A percentile compares a stretch with the other conserved stretches of the same genome.
Conservation (phyloP, 2,888 invertebrate genomes). For the Acleris literana region DNA sequence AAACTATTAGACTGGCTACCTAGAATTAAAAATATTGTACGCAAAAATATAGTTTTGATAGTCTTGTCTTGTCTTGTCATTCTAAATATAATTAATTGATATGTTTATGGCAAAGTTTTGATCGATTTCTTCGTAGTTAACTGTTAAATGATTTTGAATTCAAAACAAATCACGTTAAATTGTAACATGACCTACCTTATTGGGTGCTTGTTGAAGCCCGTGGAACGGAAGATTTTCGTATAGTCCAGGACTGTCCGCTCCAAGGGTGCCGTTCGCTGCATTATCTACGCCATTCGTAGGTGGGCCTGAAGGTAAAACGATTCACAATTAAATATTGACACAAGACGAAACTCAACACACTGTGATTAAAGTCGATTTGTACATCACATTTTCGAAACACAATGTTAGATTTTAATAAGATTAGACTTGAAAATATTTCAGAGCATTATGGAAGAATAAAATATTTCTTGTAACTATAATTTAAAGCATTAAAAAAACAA, state of each 20-base stretch:
- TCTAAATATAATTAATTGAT: too few relatives aligned
- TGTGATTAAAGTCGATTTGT: too few relatives aligned
- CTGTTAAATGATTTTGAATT: not conserved
- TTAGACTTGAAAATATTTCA: too few relatives aligned
- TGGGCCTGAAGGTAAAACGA: constrained; percentile 63
- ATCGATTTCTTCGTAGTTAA: constrained; percentile 6
- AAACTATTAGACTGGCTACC: not conserved
- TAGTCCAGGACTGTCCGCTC: constrained; percentile 92
- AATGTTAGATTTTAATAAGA: too few relatives aligned
- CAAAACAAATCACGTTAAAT: not conserved
- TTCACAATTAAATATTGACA: not conserved
- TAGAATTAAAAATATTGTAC: too few relatives aligned
- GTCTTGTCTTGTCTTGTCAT: too few relatives aligned
- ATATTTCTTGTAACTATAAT: too few relatives aligned
- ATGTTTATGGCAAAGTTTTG: not conserved
- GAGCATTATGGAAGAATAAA: too few relatives aligned
- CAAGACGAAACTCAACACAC: too few relatives aligned
- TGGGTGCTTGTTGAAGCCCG: constrained; percentile 95
- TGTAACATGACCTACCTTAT: constrained; percentile 87
- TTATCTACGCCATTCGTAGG: constrained; percentile 83
- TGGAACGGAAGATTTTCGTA: constrained; percentile 98
- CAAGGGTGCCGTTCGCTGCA: constrained; percentile 84
- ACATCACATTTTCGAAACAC: too few relatives aligned
- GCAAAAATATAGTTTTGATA: too few relatives aligned
- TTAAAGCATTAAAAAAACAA: too few relatives aligned